Percentiles rank a stretch among this genome's conserved stretches.
phyloP scores from a whole-genome alignment of 2,888 invertebrate genomes.

The Palloptera scutellata region DNA sequence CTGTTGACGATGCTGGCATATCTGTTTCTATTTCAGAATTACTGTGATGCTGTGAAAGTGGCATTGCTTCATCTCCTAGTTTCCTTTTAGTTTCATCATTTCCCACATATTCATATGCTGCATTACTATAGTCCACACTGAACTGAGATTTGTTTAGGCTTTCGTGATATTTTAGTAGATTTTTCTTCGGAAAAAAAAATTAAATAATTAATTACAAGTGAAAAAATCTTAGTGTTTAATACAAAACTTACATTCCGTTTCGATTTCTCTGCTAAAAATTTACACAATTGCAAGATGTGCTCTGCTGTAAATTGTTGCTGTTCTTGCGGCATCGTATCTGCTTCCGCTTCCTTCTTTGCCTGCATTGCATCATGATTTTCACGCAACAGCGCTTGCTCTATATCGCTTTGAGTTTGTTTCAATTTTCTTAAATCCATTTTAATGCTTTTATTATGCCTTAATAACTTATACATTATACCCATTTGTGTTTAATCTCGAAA shows the following conservation, averaged over 20 bases:
- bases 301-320: constrained; percentile 49
- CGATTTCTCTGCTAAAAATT: constrained; percentile 58
- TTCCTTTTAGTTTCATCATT: not conserved
- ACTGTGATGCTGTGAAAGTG: not conserved
- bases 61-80: not conserved
- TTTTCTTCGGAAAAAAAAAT: not conserved
- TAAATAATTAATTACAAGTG: not conserved
- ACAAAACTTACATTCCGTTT: constrained; percentile 48
- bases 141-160: not conserved
- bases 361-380: constrained; percentile 32
- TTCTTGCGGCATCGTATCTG: not conserved
- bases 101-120: constrained; percentile 11
- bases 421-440: constrained; percentile 43
- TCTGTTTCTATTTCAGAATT: constrained; percentile 9
- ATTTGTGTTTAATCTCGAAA: constrained; percentile 35
- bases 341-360: constrained; percentile 41
- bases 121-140: constrained; percentile 7
- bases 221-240: constrained; percentile 2
- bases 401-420: constrained; percentile 15
- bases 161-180: constrained; percentile 34
- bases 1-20: not conserved
- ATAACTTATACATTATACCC: constrained; percentile 57
- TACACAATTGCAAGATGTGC: constrained; percentile 54
- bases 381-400: not conserved
- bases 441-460: constrained; percentile 44